These are phyloP conservation scores for Rhinoderma darwinii DNA, from an alignment of 2,113 vertebrate genomes.

Conservation along the genomic window DNA sequence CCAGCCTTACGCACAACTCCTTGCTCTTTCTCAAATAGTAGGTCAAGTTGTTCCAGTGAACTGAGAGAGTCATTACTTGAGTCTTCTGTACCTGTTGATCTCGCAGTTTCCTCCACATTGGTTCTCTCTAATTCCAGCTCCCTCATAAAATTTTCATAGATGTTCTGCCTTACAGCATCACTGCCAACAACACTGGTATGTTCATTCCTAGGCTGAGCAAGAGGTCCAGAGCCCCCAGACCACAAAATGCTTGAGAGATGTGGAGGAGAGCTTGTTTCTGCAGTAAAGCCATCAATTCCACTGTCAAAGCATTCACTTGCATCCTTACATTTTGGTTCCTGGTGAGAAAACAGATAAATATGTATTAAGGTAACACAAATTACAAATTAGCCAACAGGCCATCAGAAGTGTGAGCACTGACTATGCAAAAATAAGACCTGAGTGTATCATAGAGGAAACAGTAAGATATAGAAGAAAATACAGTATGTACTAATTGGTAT, in stretches of 20 bases:
- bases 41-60: conserved; percentile 91
- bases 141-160: conserved; percentile 92
- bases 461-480: not conserved
- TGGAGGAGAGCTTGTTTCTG: conserved; percentile 77
- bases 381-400: not conserved
- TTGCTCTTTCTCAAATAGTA: conserved; percentile 94
- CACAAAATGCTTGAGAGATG: conserved; percentile 79
- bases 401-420: too few species aligned
- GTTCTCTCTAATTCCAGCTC: conserved; percentile 83
- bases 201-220: conserved; percentile 79
- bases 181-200: conserved; percentile 78
- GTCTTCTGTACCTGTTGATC: conserved; percentile 73
- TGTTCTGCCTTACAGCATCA: conserved; percentile 85
- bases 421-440: not conserved
- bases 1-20: conserved; percentile 93
- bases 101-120: conserved; percentile 68
- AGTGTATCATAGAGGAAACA: not conserved
- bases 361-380: not conserved
- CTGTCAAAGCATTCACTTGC: conserved; percentile 85
- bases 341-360: conserved; percentile 47
- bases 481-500: not conserved
- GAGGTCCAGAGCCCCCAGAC: conserved; percentile 73
- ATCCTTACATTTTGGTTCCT: conserved; percentile 90
- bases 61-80: conserved; percentile 90
- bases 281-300: conserved; percentile 82